These are phyloP conservation scores for Euproctis similis DNA, from an alignment of 2,888 invertebrate genomes.

Conservation along the genomic window DNA sequence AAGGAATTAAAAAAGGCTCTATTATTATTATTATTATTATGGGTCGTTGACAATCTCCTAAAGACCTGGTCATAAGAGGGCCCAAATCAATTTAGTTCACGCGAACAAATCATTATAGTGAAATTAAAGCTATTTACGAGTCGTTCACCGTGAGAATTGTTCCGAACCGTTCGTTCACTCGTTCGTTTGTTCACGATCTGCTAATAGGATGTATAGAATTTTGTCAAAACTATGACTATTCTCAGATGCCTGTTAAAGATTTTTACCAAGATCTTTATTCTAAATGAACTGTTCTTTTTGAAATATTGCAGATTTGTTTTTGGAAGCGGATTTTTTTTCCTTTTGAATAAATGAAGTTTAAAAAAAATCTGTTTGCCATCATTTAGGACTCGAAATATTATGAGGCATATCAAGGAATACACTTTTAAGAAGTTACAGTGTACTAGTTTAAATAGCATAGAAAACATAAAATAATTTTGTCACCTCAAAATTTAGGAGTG, in stretches of 20 bases:
- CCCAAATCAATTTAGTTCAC: slow-evolving; percentile 73
- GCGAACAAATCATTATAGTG: slow-evolving; percentile 69
- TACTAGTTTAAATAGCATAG: too few relatives aligned
- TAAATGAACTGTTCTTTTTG: background rate
- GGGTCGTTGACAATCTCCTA: slow-evolving; percentile 18
- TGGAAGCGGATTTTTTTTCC: slow-evolving; percentile 1
- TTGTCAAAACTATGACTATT: slow-evolving; percentile 9
- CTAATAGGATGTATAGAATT: slow-evolving; percentile 30
- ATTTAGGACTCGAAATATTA: too few relatives aligned
- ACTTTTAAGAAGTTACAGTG: too few relatives aligned
- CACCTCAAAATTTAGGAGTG: too few relatives aligned
- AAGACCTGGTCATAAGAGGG: slow-evolving; percentile 43
- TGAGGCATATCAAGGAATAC: too few relatives aligned
- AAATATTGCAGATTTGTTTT: background rate
- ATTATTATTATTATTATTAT: too few relatives aligned
- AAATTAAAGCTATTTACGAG: slow-evolving; percentile 61
- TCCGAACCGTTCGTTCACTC: slow-evolving; percentile 37
- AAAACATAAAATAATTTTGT: too few relatives aligned
- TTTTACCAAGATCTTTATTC: too few relatives aligned
- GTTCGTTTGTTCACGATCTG: slow-evolving; percentile 53
- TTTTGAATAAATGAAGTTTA: background rate
- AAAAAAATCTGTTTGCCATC: too few relatives aligned
- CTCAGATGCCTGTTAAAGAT: too few relatives aligned
- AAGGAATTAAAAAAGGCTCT: too few relatives aligned
- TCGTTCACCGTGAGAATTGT: slow-evolving; percentile 59